Conservation (phyloP, 2,797 vertebrate genomes). For the Coreius guichenoti region DNA sequence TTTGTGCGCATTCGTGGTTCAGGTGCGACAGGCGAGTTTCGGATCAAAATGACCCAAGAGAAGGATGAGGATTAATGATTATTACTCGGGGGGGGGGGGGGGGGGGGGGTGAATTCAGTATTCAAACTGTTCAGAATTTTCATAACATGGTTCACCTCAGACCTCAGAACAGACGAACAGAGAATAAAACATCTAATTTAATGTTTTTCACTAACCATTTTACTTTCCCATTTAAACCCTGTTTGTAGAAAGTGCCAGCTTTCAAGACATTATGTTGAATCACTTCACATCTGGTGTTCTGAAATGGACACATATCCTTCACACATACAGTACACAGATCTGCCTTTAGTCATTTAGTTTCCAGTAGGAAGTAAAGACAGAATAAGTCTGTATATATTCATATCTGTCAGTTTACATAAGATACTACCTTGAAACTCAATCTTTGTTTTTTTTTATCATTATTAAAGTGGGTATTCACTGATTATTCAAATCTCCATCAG, state of each 20-base stretch:
- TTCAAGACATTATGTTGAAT: not conserved
- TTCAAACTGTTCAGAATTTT: too few relatives aligned
- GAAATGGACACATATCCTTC: not conserved
- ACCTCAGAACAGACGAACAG: not conserved
- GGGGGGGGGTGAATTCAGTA: too few relatives aligned
- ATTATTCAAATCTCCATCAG: not conserved
- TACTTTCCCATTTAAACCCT: not conserved
- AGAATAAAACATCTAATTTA: not conserved
- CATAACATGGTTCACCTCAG: too few relatives aligned
- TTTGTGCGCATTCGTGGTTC: too few relatives aligned
- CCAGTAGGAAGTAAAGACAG: conserved; percentile 1
- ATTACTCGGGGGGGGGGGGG: too few relatives aligned
- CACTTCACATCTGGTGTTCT: conserved; percentile 12
- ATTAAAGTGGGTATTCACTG: not conserved
- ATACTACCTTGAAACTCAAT: not conserved
- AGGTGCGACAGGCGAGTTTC: too few relatives aligned
- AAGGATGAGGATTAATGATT: not conserved
- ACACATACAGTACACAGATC: not conserved
- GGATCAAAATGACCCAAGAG: too few relatives aligned
- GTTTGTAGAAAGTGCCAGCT: not conserved
- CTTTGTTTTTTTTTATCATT: not conserved
- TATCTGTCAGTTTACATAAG: not conserved
- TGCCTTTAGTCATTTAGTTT: not conserved
- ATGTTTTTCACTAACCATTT: not conserved
- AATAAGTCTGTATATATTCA: not conserved